Evolutionary conservation across 2,113 vertebrate genomes (phyloP).

Genomic region (Oncorhynchus keta): DNA sequence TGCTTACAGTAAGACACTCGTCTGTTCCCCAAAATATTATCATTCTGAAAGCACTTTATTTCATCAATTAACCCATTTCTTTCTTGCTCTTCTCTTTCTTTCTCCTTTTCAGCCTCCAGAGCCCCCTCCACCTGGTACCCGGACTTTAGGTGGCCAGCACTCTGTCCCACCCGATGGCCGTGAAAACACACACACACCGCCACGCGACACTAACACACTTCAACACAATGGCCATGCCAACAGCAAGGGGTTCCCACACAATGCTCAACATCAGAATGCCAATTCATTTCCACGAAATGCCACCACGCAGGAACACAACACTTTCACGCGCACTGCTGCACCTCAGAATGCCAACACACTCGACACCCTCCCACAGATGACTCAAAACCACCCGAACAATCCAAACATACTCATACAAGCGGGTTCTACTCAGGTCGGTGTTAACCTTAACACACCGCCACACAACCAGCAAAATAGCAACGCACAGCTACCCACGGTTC

Average conservation of each 20-base stretch:
- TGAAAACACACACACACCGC: slow-evolving; percentile 1
- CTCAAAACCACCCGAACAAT: slow-evolving; percentile 41
- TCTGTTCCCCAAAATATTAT: slow-evolving; percentile 36
- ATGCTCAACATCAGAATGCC: slow-evolving; percentile 38
- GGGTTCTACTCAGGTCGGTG: slow-evolving; percentile 46
- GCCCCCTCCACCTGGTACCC: slow-evolving; percentile 43
- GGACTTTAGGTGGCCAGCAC: slow-evolving; percentile 38
- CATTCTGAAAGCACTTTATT: slow-evolving; percentile 36
- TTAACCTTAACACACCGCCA: slow-evolving; percentile 61
- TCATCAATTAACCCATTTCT: background rate
- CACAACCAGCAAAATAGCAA: slow-evolving; percentile 38
- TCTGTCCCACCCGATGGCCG: slow-evolving; percentile 17
- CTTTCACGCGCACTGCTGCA: slow-evolving; percentile 31
- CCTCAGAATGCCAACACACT: slow-evolving; percentile 38
- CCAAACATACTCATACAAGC: slow-evolving; percentile 69
- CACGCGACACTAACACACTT: slow-evolving; percentile 15
- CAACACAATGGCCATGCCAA: slow-evolving; percentile 36
- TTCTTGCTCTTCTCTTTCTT: slow-evolving; percentile 3
- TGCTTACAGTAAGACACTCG: slow-evolving; percentile 55
- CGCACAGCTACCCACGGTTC: slow-evolving; percentile 62
- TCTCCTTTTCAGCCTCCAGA: slow-evolving; percentile 54
- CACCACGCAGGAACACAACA: slow-evolving; percentile 49
- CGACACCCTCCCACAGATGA: slow-evolving; percentile 36
- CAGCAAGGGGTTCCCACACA: slow-evolving; percentile 38
- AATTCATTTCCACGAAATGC: slow-evolving; percentile 52